Conservation (phyloP, 1,140 invertebrate genomes). For the Pectinophora gossypiella region DNA sequence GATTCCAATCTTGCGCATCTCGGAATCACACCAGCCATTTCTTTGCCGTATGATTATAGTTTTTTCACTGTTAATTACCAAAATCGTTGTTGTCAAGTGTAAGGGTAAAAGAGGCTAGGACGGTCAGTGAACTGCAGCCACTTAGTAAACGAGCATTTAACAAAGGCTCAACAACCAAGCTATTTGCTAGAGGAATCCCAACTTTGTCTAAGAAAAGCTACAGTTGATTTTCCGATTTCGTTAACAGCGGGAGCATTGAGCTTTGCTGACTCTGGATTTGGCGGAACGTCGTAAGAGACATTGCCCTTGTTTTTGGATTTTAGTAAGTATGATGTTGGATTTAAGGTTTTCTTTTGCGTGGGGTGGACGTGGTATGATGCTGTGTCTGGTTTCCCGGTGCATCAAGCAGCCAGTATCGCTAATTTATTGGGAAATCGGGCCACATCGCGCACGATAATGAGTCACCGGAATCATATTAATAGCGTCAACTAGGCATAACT, state of each 20-base stretch:
- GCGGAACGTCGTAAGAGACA: slow-evolving; percentile 32
- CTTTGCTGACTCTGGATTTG: slow-evolving; percentile 56
- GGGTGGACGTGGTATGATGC: background rate
- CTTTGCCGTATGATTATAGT: slow-evolving; percentile 33
- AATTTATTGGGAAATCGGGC: slow-evolving; percentile 67
- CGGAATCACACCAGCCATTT: background rate
- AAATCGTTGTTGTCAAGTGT: slow-evolving; percentile 30
- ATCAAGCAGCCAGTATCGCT: slow-evolving; percentile 47
- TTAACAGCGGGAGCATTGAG: slow-evolving; percentile 63
- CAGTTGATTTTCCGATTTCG: too few species aligned
- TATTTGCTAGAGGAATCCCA: too few species aligned
- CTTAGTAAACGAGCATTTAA: too few species aligned
- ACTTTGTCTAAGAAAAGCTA: too few species aligned
- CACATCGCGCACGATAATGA: slow-evolving; percentile 39
- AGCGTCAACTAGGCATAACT: background rate
- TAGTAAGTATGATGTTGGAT: too few species aligned
- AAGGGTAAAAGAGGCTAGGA: slow-evolving; percentile 57
- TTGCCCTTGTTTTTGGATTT: background rate
- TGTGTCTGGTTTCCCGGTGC: slow-evolving; percentile 58
- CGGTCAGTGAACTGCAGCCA: slow-evolving; percentile 66
- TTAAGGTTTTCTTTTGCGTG: background rate
- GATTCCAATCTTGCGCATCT: background rate
- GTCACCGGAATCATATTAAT: background rate
- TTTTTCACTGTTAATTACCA: slow-evolving; percentile 61
- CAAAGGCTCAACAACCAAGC: too few species aligned